Conservation (phyloP, 2,888 invertebrate species). For the Nematopogon swammerdamellus region DNA sequence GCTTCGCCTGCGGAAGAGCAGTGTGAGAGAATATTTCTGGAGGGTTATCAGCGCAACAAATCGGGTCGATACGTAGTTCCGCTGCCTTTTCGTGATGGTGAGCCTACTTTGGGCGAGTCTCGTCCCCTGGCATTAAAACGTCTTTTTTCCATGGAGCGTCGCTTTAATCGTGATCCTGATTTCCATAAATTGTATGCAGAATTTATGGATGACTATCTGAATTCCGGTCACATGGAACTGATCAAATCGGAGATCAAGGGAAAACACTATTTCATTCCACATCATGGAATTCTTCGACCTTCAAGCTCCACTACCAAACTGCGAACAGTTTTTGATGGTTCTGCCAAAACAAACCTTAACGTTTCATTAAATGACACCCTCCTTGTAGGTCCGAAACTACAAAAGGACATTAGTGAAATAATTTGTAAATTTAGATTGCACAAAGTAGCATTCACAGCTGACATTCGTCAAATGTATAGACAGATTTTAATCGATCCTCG, state of each 20-base stretch:
- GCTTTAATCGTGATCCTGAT: too few relatives aligned
- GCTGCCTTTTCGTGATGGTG: too few relatives aligned
- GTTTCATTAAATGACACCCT: constrained; percentile 12
- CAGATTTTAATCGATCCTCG: background rate
- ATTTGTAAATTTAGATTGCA: constrained; percentile 12
- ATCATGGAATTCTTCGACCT: constrained; percentile 15
- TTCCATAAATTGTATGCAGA: too few relatives aligned
- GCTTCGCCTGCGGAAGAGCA: too few relatives aligned
- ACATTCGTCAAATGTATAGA: constrained; percentile 12
- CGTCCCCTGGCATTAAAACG: too few relatives aligned
- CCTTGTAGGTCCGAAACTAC: constrained; percentile 12
- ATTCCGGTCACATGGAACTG: too few relatives aligned
- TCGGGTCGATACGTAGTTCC: too few relatives aligned
- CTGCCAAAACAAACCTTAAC: constrained; percentile 11
- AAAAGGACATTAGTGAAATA: constrained; percentile 12
- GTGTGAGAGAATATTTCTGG: too few relatives aligned
- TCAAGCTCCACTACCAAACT: constrained; percentile 13
- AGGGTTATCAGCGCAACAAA: too few relatives aligned
- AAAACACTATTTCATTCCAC: constrained; percentile 14
- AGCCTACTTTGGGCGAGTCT: too few relatives aligned
- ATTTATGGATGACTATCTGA: too few relatives aligned
- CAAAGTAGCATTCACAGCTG: constrained; percentile 10
- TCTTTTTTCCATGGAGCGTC: too few relatives aligned
- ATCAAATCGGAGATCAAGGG: background rate
- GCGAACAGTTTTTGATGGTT: constrained; percentile 16